Evolutionary conservation across 2,797 vertebrate genomes (phyloP), one percentile per base, ranked within the genome.

Genomic region (Eupleurogrammus muticus): DNA sequence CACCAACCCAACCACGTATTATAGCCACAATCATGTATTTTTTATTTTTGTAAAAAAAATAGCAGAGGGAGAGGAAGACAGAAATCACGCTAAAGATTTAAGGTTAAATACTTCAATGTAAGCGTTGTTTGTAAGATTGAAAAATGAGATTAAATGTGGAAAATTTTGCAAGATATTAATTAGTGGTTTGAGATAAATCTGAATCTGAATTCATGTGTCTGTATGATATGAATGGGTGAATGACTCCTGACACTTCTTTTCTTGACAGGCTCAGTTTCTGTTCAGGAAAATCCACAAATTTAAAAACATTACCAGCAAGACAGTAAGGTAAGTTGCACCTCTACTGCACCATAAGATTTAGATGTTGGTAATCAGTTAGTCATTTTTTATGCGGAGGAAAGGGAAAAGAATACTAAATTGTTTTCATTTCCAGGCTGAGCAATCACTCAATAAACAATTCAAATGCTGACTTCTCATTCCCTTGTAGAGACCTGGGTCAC

Each of bases 401-500:
- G 5, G 5, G n/a, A 44, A 53, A n/a, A 5, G 42, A 60, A 42
- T 10, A 34, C 13, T 8, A 0, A 36, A 54, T 23, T 8, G 17
- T 16, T 54, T 28, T 64, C 14, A 69, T 55, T 65, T 62, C 65
- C 10, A 54, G 13, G 40, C 58, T 19, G 50, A 13, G 54, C 1
- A 20, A 20, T 38, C 17, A 13, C 42, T 50, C 14, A 67, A 35
- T 60, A 50, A 42, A 59, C 11, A 61, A 53, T 48, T 57, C 36
- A 46, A 56, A 57, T 17, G 54, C 24, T 51, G 14, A 57, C 16
- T 21, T 74, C 3, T 77, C 3, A 48, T 70, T 75, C 17, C 16
- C 52, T 69, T 68, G 12, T 12, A 98, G 96, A 75, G 79, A 80
- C 80, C 87, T 98, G 81, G 96, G 96, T 57, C 92, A 79, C 11